Conservation (phyloP, 2,113 vertebrate genomes). For the Hystrix cristata region DNA sequence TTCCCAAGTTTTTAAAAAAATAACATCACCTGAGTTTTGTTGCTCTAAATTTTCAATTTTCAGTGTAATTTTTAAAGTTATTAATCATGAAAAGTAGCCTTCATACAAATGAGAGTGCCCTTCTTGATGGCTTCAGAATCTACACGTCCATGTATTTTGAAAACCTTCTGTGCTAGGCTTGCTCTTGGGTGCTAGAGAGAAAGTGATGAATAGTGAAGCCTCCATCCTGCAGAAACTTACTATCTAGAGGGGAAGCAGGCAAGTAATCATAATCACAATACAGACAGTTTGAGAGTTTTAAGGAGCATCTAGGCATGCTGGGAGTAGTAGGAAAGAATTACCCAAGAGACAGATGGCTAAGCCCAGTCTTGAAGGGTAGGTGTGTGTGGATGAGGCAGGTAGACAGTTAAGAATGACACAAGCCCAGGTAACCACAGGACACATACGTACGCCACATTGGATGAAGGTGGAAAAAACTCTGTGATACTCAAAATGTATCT, state of each 20-base stretch:
- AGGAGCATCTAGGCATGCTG: neutral
- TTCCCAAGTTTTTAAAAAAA: conserved; percentile 57
- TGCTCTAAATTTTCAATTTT: conserved; percentile 23
- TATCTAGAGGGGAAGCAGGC: neutral
- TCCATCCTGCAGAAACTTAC: neutral
- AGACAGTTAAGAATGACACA: neutral
- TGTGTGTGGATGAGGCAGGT: neutral
- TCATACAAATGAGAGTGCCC: neutral
- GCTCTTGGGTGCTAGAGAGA: neutral
- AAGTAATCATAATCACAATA: neutral
- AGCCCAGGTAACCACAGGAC: neutral
- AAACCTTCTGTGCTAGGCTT: neutral
- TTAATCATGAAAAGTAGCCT: conserved; percentile 10
- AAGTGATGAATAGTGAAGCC: neutral
- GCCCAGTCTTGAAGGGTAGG: neutral
- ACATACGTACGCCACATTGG: neutral
- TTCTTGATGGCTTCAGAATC: neutral
- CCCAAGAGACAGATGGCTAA: neutral
- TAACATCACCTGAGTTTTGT: neutral
- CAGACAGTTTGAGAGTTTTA: neutral
- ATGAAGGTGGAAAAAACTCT: neutral
- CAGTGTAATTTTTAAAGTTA: conserved; percentile 9
- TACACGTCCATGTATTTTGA: neutral
- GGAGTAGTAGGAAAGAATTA: neutral
- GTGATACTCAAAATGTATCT: neutral